Evolutionary conservation across 2,797 vertebrate species (phyloP).

Genomic region (Coluber constrictor): DNA sequence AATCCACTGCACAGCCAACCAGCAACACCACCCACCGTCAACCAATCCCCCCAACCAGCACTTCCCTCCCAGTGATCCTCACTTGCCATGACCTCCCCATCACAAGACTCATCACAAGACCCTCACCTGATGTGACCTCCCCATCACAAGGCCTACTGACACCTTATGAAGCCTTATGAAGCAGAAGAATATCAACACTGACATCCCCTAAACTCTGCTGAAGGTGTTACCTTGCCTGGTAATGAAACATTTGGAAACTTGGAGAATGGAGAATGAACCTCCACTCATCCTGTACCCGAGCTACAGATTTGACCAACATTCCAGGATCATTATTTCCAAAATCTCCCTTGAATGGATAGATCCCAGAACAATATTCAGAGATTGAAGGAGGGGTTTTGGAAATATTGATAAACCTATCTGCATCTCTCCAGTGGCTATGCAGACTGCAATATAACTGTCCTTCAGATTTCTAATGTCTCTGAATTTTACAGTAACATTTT

Average conservation of each 20-base stretch:
- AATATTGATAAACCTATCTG: background rate
- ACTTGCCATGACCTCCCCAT: background rate
- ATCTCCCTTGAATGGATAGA: background rate
- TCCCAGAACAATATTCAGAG: background rate
- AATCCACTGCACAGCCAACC: background rate
- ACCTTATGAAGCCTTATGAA: background rate
- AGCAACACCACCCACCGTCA: no score
- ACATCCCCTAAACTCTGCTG: background rate
- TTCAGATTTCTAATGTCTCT: background rate
- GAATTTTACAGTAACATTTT: background rate
- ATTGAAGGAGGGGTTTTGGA: background rate
- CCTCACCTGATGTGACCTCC: background rate
- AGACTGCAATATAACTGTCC: background rate
- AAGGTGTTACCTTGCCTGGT: background rate
- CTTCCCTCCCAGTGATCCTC: background rate
- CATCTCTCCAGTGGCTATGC: background rate
- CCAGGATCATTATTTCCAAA: background rate
- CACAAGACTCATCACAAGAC: no score
- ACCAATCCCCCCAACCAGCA: background rate
- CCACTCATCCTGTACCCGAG: background rate
- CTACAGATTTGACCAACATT: background rate
- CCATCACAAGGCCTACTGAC: background rate
- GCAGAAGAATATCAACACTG: background rate
- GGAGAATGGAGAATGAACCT: background rate
- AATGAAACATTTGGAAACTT: background rate